phyloP scores from a whole-genome alignment of 2,888 invertebrate species.

The Caenorhabditis sp. region DNA sequence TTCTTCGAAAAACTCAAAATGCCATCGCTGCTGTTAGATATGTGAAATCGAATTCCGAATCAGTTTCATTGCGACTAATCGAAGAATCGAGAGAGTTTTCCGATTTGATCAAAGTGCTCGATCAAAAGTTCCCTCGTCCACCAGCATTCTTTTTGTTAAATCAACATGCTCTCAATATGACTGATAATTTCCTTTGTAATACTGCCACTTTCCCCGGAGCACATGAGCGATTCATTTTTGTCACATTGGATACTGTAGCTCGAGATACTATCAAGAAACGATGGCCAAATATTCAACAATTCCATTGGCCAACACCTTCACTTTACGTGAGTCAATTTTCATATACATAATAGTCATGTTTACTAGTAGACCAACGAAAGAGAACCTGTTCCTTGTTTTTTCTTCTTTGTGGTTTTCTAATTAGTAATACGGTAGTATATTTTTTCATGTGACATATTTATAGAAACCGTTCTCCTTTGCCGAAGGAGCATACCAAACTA shows the following conservation, averaged over 20 bases:
- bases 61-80: conserved; percentile 57
- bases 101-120: conserved; percentile 40
- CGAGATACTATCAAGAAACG: conserved; percentile 56
- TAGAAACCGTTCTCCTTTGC: conserved; percentile 70
- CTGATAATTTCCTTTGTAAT: conserved; percentile 70
- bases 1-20: conserved; percentile 66
- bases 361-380: background rate
- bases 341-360: background rate
- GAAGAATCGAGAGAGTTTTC: conserved; percentile 66
- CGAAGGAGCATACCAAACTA: conserved; percentile 70
- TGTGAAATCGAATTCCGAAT: conserved; percentile 61
- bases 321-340: conserved; percentile 63
- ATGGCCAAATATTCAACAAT: conserved; percentile 68
- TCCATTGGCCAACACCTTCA: conserved; percentile 70
- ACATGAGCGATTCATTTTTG: conserved; percentile 65
- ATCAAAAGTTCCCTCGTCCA: conserved; percentile 57
- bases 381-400: background rate
- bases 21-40: conserved; percentile 69
- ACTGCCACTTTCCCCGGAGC: conserved; percentile 52
- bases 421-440: background rate
- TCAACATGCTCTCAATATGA: conserved; percentile 70
- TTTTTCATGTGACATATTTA: conserved; percentile 17
- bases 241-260: conserved; percentile 66
- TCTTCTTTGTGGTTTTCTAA: background rate
- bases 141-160: conserved; percentile 69